Evolutionary conservation across 2,113 vertebrate genomes (phyloP).

Genomic region (Nycticryphes semicollaris): DNA sequence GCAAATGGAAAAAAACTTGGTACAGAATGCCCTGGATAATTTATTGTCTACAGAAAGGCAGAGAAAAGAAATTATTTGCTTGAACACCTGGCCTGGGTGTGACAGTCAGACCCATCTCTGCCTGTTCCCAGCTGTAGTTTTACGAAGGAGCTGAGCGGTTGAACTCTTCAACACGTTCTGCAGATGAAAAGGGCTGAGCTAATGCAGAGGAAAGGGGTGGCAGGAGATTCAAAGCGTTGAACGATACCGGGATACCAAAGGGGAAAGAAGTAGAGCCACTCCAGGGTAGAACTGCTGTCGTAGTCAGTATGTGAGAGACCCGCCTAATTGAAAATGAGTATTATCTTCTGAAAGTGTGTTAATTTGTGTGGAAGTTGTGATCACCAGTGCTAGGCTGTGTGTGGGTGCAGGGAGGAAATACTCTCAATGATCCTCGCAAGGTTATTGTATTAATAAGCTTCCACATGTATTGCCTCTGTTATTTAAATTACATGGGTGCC

Average conservation of each 20-base stretch:
- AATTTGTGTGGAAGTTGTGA: neutral
- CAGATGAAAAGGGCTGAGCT: neutral
- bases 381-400: neutral
- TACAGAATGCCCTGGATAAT: neutral
- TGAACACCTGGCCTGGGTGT: neutral
- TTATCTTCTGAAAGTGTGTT: neutral
- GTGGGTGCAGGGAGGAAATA: neutral
- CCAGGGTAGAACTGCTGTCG: neutral
- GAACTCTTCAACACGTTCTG: neutral
- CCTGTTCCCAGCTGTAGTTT: neutral
- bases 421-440: neutral
- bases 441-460: slow-evolving; percentile 34
- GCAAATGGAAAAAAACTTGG: neutral
- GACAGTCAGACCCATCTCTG: neutral
- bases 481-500: slow-evolving; percentile 14
- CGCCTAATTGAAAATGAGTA: neutral
- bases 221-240: neutral
- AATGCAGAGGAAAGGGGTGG: neutral
- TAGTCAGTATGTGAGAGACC: neutral
- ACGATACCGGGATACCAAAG: fast-evolving
- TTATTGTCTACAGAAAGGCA: neutral
- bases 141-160: neutral
- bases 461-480: slow-evolving; percentile 8
- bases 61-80: neutral
- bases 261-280: neutral